Base-by-base conservation (phyloP, 2,888 invertebrate species). In the Agonopterix arenella region DNA sequence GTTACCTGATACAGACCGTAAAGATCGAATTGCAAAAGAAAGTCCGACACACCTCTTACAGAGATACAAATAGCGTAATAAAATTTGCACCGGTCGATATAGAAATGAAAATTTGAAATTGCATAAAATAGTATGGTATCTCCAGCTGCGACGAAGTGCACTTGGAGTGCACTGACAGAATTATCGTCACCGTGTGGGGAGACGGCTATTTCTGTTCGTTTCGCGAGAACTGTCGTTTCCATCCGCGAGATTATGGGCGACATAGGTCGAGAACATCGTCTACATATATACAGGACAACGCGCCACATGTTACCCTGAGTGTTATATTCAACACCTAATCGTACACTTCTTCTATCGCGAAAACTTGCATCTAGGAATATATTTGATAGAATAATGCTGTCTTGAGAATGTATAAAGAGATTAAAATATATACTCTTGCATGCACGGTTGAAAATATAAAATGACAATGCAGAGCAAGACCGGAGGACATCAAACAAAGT, bases 121-220 rank as follows among this genome's bases (percentile, higher is more conserved):
- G 54, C 52, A 76, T 70, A 76, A 78, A 80, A 78, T 75, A 72
- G 72, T 68, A 68, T 65, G 63, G 60, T 48, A 70, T 70, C 81
- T 80, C 82, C 84, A 80, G 76, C 84, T 72, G 81, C 70, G 83
- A 80, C 70, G 83, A 73, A 74, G 75, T 80, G 80, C 84, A 84
- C 77, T 79, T 76, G 77, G 74, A 71, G 62, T 71, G 75, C 76
- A 76, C 68, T 71, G 84, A 85, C 85, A 74, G 80, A 84, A 80
- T 83, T 83, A 83, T 79, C 78, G 65, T 64, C 64, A 64, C 69
- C 58, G 70, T 60, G 80, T 67, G 79, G 81, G 80, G 76, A 70
- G 69, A 58, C 56, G 73, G 77, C 68, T 88, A 89, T 89, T 86
- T 81, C 75, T 76, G 84, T 73, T 72, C 69, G 66, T 80, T 88